Evolutionary conservation across 2,113 vertebrate genomes (phyloP), one percentile per base, ranked within the genome.

Genomic region (Ageneiosus marmoratus): DNA sequence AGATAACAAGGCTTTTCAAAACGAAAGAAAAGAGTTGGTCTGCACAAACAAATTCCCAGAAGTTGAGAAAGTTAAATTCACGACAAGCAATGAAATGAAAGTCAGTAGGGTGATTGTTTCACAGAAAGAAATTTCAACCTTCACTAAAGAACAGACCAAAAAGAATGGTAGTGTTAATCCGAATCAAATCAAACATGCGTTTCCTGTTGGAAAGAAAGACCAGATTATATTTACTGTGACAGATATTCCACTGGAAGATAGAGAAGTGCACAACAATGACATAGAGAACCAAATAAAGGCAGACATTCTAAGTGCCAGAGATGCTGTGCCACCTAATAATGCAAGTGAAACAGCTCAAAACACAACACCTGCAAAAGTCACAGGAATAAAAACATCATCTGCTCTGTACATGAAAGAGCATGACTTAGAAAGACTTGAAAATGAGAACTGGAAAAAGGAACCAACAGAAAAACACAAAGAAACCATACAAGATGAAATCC

Each of bases 71-170:
- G 13, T 7, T 51, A 79, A 15, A 70, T 83, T 90, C 82, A 70
- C 90, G 89, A 86, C 3, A 27, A n/a, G 34, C 27, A 77, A 72
- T 24, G 86, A 70, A 53, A 37, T 48, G 18, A 82, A 65, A 27
- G 37, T 65, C 62, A 84, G 67, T 51, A 84, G 58, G 51, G 83
- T 82, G 11, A 32, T 41, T 72, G 18, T 55, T 85, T 90, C 80
- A 63, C 91, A 90, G 86, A 76, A 84, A 41, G 77, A 82, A 70
- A 37, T 37, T 79, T 56, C 75, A 24, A 27, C 56, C 46, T 82
- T 88, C 37, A 84, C 56, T 81, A 83, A 80, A 65, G 80, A 77
- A 63, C 58, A 80, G 63, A 83, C 8, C 77, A 70, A 86, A 80
- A 29, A 55, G 8, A 24, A 75, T 83, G 11, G 9, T 27, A 69